Base-by-base conservation (phyloP, 1,140 invertebrate genomes). In the Leptoteleia sp. region DNA sequence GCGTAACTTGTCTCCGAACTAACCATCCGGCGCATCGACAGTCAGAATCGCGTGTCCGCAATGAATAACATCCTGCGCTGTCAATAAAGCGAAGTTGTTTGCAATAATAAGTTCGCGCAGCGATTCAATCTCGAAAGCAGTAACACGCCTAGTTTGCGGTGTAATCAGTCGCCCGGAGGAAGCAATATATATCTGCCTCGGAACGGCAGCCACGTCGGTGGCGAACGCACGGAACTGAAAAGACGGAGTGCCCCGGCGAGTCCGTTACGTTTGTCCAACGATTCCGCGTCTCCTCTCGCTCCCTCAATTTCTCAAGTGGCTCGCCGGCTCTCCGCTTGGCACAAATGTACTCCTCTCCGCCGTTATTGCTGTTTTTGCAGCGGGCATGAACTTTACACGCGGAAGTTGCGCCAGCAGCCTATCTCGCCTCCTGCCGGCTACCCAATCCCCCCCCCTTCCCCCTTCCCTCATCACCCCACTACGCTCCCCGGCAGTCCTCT, bases 61-160 rank as follows among this genome's bases (percentile, higher is more conserved):
- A 73, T 79, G 68, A 79, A 73, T 68, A 73, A 68, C 62, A 55
- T 64, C 40, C 22, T 16, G 42, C 62, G 37, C 57, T 79, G 68
- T 73, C 68, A 79, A 79, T 79, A 73, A 78, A 68, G 55, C 76
- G 9, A 65, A 68, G 68, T 68, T 59, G 61, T 77, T 77, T 64
- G 57, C 75, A 71, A 71, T 77, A 77, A 77, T 77, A 77, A 70
- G 75, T 71, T 71, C 73, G 64, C 50, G 52, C 75, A 71, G 64
- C 43, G 67, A 78, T 78, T 71, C 75, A 78, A 72, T 72, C 65
- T 78, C 29, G 42, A 22, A 71, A 45, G 48, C 75, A 62, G 37
- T 37, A 77, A 67, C 48, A 59, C 59, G 59, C 65, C 75, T 76
- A 68, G 73, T 70, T 76, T 62, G 61, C 50, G 52, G 65, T 55